A percentile compares a stretch with the other conserved stretches of the same genome.
Evolutionary conservation across 1,140 invertebrate genomes (phyloP).

Genomic region (Polypedilum pembai): DNA sequence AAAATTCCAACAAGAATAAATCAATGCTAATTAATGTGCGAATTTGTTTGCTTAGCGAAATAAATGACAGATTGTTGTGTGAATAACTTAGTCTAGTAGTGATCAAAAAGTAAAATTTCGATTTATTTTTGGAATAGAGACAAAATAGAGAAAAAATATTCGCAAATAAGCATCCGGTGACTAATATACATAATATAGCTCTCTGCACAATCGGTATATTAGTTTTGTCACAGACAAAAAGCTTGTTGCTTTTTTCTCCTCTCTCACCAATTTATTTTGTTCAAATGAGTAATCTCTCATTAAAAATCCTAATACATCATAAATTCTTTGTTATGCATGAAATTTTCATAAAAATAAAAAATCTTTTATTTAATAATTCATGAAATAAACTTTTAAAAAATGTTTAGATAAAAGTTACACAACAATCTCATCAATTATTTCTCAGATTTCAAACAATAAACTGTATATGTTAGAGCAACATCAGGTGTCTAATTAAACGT

Average conservation of each 20-base stretch:
- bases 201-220: neutral
- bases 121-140: neutral
- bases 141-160: neutral
- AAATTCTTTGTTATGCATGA: too few relatives aligned
- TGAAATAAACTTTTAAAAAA: too few relatives aligned
- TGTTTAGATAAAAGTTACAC: too few relatives aligned
- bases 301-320: too few relatives aligned
- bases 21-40: neutral
- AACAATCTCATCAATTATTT: conserved; percentile 18
- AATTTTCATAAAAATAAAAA: too few relatives aligned
- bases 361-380: too few relatives aligned
- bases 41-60: neutral
- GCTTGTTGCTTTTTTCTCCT: neutral
- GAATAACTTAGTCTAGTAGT: neutral
- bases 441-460: neutral
- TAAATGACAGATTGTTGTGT: conserved; percentile 11
- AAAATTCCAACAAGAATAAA: too few relatives aligned
- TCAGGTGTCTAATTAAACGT: conserved; percentile 21
- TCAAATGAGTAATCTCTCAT: neutral
- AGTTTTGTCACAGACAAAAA: neutral
- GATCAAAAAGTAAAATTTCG: neutral
- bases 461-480: neutral
- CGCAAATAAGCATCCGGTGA: neutral
- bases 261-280: neutral
- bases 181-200: neutral